phyloP scores from a whole-genome alignment of 2,797 vertebrate genomes.

The Acrossocheilus wenchowensis region DNA sequence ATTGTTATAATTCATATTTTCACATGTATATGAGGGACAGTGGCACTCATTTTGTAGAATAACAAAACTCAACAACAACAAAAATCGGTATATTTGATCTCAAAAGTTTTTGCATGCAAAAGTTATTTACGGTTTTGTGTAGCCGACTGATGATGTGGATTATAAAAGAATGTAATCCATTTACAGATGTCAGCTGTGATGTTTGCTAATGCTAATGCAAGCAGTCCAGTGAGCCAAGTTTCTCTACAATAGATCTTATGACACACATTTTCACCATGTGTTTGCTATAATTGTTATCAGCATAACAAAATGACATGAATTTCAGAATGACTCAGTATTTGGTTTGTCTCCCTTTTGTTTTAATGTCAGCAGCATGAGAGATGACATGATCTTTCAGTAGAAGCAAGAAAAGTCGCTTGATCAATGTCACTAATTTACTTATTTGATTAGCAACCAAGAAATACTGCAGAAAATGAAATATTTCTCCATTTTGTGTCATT shows the following conservation, averaged over 20 bases:
- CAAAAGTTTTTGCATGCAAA: not conserved
- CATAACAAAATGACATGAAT: not conserved
- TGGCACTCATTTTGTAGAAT: not conserved
- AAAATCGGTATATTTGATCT: not conserved
- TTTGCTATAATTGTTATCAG: constrained; percentile 21
- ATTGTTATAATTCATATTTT: not conserved
- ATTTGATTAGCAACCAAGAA: not conserved
- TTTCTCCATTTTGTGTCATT: not conserved
- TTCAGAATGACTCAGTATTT: constrained; percentile 2
- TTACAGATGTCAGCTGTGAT: constrained; percentile 37
- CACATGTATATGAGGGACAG: not conserved
- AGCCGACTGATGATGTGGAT: not conserved
- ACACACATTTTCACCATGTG: constrained; percentile 28
- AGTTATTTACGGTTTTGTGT: not conserved
- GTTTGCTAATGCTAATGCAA: constrained; percentile 54
- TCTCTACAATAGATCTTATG: not conserved
- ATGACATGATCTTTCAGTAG: not conserved
- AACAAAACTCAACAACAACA: not conserved
- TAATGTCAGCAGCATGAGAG: not conserved
- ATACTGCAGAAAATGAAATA: not conserved
- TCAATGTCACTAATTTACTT: not conserved
- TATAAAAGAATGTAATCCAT: constrained; percentile 27
- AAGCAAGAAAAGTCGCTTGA: not conserved
- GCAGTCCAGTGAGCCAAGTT: not conserved
- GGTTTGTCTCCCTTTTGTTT: not conserved